Evolutionary conservation across 2,888 invertebrate genomes (phyloP).

Genomic region (Acanthosoma haemorrhoidale): DNA sequence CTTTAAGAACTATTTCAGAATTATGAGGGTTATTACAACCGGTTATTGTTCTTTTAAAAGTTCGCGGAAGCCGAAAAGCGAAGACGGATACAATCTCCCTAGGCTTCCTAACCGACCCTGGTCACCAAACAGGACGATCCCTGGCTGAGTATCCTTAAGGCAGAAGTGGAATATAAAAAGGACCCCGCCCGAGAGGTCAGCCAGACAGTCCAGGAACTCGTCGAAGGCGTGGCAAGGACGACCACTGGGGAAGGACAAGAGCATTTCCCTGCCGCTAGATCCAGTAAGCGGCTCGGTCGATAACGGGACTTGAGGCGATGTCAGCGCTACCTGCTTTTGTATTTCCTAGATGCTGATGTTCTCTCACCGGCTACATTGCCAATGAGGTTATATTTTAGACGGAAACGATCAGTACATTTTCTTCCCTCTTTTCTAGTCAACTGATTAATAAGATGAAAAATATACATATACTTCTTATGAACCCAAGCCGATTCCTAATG

Average conservation of each 20-base stretch:
- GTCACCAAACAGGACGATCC: not conserved
- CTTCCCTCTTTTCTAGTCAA: too few species aligned
- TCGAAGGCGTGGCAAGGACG: not conserved
- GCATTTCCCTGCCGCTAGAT: not conserved
- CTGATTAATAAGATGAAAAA: too few species aligned
- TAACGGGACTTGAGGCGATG: not conserved
- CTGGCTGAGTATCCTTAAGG: not conserved
- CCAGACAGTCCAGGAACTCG: not conserved
- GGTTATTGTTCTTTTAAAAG: too few species aligned
- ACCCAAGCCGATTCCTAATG: too few species aligned
- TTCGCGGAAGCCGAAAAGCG: too few species aligned
- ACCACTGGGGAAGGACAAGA: conserved; percentile 4
- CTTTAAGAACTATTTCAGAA: too few species aligned
- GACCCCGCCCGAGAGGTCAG: conserved; percentile 13
- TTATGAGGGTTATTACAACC: too few species aligned
- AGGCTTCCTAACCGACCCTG: not conserved
- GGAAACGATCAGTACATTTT: too few species aligned
- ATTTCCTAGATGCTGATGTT: not conserved
- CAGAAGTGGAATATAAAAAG: not conserved
- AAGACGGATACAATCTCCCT: not conserved
- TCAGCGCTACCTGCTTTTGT: not conserved
- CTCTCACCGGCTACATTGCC: not conserved
- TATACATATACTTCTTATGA: too few species aligned
- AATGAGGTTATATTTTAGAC: too few species aligned
- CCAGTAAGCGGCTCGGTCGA: not conserved